phyloP scores from a whole-genome alignment of 2,113 vertebrate species.

The Ceratotherium simum region DNA sequence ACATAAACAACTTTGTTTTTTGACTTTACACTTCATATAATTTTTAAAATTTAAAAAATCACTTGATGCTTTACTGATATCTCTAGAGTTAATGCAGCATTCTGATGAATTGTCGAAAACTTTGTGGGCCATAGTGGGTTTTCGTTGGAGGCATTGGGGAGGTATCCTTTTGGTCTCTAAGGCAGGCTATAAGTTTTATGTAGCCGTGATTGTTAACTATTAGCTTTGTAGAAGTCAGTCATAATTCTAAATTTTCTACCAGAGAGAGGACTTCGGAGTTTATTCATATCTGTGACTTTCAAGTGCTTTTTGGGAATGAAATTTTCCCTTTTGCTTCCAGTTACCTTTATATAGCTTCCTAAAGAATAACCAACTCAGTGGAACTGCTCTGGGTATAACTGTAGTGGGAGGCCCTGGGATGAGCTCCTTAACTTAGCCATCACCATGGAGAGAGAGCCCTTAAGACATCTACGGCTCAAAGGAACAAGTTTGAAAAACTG shows the following conservation, averaged over 20 bases:
- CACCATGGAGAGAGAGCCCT: background rate
- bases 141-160: background rate
- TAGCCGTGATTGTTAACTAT: background rate
- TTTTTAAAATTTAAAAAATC: background rate
- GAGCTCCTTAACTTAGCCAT: background rate
- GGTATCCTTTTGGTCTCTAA: background rate
- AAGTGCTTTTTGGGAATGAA: background rate
- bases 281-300: background rate
- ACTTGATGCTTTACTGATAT: background rate
- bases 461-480: background rate
- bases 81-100: background rate
- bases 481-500: background rate
- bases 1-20: background rate
- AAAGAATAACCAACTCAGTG: background rate
- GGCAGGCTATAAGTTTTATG: background rate
- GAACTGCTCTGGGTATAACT: background rate
- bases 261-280: background rate
- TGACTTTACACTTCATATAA: background rate
- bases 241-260: background rate
- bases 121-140: background rate
- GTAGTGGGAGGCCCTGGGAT: background rate
- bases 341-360: background rate
- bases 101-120: background rate
- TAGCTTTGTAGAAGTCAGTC: background rate
- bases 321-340: background rate